Conservation (phyloP, 2,113 vertebrate genomes). For the Clarias magur region DNA sequence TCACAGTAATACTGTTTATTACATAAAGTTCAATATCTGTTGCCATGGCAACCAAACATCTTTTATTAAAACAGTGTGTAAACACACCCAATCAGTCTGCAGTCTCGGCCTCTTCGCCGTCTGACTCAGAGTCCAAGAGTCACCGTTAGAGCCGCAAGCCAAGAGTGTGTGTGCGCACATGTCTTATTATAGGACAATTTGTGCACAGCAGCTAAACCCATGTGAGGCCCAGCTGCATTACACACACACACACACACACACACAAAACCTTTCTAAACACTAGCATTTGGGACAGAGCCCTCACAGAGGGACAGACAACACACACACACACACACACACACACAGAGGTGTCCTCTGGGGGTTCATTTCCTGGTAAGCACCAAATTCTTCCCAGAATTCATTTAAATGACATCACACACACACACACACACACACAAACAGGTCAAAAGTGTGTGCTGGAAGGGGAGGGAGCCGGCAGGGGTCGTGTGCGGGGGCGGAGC, state of each 20-base stretch:
- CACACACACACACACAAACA: constrained; percentile 22
- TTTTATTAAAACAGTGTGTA: background rate
- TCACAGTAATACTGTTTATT: background rate
- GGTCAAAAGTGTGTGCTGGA: constrained; percentile 51
- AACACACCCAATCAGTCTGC: background rate
- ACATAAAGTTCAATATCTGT: constrained; percentile 5
- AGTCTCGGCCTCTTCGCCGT: background rate
- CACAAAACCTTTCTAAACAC: background rate
- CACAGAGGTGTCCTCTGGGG: background rate
- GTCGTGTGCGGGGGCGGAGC: constrained; percentile 42
- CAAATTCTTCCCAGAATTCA: constrained; percentile 33
- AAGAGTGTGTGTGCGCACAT: background rate
- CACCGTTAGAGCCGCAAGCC: background rate
- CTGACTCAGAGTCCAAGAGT: background rate
- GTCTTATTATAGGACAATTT: background rate
- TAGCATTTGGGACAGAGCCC: background rate
- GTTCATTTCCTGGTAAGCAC: constrained; percentile 14
- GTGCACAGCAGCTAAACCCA: background rate
- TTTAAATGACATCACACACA: constrained; percentile 4
- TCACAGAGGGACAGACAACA: background rate
- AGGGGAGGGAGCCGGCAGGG: constrained; percentile 33
- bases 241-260: background rate
- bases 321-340: constrained; percentile 24
- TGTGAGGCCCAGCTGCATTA: background rate
- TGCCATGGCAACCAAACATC: constrained; percentile 1